Evolutionary conservation across 2,888 invertebrate species (phyloP), one percentile per base, ranked within the genome.

Genomic region (Epicampocera succincta): DNA sequence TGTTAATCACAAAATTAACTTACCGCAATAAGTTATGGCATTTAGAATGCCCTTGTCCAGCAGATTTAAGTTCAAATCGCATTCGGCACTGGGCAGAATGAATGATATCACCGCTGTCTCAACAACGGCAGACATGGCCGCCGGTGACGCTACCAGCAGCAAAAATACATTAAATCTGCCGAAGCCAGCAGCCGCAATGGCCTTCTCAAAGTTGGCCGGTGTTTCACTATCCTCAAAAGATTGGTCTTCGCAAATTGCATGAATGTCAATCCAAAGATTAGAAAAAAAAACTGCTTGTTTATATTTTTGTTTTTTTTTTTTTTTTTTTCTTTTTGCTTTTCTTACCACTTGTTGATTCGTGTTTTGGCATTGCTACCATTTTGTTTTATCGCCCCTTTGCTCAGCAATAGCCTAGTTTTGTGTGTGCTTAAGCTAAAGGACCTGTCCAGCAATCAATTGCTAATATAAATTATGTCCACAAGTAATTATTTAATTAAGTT

Each of bases 101-200:
- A 94, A 96, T 0, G 95, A 94, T 84, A 94, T 93, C 0, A 94
- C 93, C 58, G 95, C 94, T 74, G 95, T 94, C 87, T 95, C 95
- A 81, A 95, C 94, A 29, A 94, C 93, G 1, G 94, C 92, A 13
- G 94, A 93, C 92, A 94, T 94, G 86, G 93, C 94, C 44, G 93
- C 93, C 0, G 95, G 94, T 56, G 94, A 88, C 0, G 93, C 92
- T 80, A 94, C 92, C 85, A 93, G 85, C 85, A 95, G 87, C 69
- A 95, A 87, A 12, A 93, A 88, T 29, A 93, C 87, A 89, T 96
- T 95, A 91, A 95, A 96, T 84, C 92, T 91, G 21, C 96, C 96
- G 86, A 94, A 95, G 54, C 94, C 93, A 0, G 95, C 93, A 0
- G 93, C 93, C 0, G 92, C 90, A 46, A 95, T 94, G 0, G 95